Percentiles rank a stretch among this genome's conserved stretches.
Evolutionary conservation across 2,888 invertebrate species (phyloP).

Genomic region (Troides aeacus): DNA sequence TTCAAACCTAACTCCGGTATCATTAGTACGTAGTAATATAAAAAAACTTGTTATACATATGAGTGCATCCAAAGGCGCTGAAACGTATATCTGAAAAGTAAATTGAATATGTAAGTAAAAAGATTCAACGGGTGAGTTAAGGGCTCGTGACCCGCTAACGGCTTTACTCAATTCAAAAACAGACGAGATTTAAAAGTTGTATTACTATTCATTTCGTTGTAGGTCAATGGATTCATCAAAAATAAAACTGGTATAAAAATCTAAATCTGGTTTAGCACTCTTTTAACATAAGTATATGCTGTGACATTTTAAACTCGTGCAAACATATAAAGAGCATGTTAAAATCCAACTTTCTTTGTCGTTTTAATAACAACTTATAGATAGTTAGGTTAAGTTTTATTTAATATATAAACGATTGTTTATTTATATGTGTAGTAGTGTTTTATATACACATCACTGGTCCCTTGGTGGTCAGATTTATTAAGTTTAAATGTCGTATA

Average conservation of each 20-base stretch:
- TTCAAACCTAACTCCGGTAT: neutral
- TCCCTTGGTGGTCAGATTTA: too few relatives aligned
- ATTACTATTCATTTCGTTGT: slow-evolving; percentile 20
- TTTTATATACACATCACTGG: too few relatives aligned
- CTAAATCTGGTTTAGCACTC: neutral
- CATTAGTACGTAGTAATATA: neutral
- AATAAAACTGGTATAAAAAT: neutral
- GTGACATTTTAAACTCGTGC: neutral
- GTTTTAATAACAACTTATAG: neutral
- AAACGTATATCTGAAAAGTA: slow-evolving; percentile 11
- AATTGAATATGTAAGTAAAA: slow-evolving; percentile 21
- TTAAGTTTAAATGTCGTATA: too few relatives aligned
- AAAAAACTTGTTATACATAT: neutral
- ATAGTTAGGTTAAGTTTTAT: neutral
- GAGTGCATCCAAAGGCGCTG: slow-evolving; percentile 3
- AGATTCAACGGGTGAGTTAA: slow-evolving; percentile 15
- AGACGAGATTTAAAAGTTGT: slow-evolving; percentile 9
- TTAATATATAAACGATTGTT: neutral
- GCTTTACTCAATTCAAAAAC: slow-evolving; percentile 8
- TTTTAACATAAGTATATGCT: neutral
- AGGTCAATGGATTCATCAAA: slow-evolving; percentile 22
- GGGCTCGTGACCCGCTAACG: slow-evolving; percentile 25
- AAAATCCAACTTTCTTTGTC: neutral
- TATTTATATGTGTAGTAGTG: too few relatives aligned
- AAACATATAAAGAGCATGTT: neutral